Percentiles rank a stretch among this genome's conserved stretches.
Conservation (phyloP, 2,113 vertebrate genomes). For the Vulpes ferrilata region DNA sequence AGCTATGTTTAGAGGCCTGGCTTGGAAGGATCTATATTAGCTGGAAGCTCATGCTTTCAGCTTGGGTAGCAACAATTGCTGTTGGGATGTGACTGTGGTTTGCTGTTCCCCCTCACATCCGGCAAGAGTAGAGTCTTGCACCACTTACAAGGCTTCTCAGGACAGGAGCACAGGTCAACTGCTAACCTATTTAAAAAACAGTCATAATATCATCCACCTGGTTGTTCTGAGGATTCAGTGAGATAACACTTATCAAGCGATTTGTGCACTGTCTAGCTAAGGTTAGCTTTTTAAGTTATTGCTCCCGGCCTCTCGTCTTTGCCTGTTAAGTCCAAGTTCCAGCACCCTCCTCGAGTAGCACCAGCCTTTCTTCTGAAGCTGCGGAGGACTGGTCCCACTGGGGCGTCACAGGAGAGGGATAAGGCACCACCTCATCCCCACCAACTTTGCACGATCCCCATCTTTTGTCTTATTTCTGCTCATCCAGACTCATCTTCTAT, state of each 20-base stretch:
- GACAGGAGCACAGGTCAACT: no score
- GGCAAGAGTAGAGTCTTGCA: neutral
- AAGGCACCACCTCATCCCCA: fast-evolving
- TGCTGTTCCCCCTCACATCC: neutral
- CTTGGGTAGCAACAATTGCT: neutral
- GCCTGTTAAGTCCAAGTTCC: neutral
- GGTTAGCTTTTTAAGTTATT: neutral
- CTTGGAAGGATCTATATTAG: neutral
- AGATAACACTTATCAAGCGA: neutral
- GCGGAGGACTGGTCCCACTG: neutral
- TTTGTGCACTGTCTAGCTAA: neutral
- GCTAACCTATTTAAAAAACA: neutral
- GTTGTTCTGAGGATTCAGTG: neutral
- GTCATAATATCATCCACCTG: neutral
- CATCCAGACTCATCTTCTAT: neutral
- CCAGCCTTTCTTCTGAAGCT: neutral
- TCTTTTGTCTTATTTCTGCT: neutral
- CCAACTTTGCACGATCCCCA: neutral
- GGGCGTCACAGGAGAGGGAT: neutral
- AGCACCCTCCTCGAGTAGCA: neutral
- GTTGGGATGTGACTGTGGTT: neutral
- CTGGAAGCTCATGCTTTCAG: neutral
- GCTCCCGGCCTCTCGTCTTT: neutral
- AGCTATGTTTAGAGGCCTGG: neutral
- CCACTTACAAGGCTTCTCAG: neutral